Base-by-base conservation (phyloP, 2,113 vertebrate genomes). In the Apeltes quadracus region DNA sequence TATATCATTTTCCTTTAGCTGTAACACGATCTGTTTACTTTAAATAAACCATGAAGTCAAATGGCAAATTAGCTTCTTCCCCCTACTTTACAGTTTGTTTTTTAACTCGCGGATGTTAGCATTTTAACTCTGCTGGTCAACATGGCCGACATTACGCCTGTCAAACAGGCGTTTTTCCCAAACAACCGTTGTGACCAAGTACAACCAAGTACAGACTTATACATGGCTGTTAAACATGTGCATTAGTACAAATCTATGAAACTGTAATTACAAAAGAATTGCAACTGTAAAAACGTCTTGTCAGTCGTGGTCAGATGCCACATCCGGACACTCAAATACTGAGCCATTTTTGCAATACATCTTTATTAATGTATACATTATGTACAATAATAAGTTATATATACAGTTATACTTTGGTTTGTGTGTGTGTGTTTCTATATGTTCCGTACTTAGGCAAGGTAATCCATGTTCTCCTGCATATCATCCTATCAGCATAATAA, bases 361-460 rank as follows among this genome's bases (percentile, higher is more conserved):
- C 59, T 91, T 93, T 92, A 92, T 84, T 87, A 76, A 88, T 83
- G 87, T 73, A 86, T 91, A 88, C 69, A 87, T 83, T 91, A 93
- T 93, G 89, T 94, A 94, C 93, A 94, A 79, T 91, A 94, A 94
- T 94, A 94, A 94, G 84, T 94, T 94, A 94, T 94, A 94, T 94
- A 91, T 94, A 93, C 91, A 94, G 70, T 84, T 89, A 84, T 75
- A 84, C 68, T 85, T 86, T 87, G 71, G 53, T 89, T 83, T 50
- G 61, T 69, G n/a, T 80, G 78, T 69, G 50, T 53, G 72, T 69
- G 36, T 81, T 81, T 86, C 71, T 76, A 87, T 64, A 76, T 76
- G 73, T 84, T 63, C 22, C 50, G 69, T 78, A 61, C 69, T 92
- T 90, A 92, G 91, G 91, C 92, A 92, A 89, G 75, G 75, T 76